phyloP scores from a whole-genome alignment of 2,797 vertebrate genomes.

The Tragelaphus eurycerus region DNA sequence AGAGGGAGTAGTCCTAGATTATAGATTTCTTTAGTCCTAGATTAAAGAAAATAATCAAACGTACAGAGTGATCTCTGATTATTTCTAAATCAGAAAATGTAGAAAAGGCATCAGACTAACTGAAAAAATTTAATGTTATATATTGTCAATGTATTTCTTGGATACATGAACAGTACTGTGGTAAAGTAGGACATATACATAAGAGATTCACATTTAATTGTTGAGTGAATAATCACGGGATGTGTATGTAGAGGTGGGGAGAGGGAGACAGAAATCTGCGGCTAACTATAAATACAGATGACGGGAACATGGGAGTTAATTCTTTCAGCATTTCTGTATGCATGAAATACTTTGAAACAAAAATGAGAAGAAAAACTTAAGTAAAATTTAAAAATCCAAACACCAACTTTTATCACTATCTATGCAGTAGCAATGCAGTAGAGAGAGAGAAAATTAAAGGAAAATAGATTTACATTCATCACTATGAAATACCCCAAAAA shows the following conservation, averaged over 20 bases:
- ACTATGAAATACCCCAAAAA: not conserved
- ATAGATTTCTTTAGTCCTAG: not conserved
- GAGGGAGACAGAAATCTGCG: not conserved
- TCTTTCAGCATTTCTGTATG: not conserved
- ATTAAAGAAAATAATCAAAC: not conserved
- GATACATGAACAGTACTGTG: not conserved
- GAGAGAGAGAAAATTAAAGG: not conserved
- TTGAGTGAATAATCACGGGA: not conserved
- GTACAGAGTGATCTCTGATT: not conserved
- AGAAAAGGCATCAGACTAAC: not conserved
- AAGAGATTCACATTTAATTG: not conserved
- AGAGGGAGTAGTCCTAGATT: not conserved
- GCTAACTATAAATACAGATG: not conserved
- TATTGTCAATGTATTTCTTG: not conserved
- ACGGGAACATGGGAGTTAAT: not conserved
- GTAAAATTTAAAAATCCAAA: conserved; percentile 18
- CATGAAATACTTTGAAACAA: not conserved
- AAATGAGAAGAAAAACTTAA: not conserved
- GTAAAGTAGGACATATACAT: not conserved
- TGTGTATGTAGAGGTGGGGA: not conserved
- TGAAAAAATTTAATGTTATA: not conserved
- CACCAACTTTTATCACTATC: not conserved
- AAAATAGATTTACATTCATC: not conserved
- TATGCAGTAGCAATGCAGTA: not conserved
- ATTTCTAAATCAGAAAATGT: not conserved